Evolutionary conservation across 2,113 vertebrate genomes (phyloP), one percentile per base, ranked within the genome.

Genomic region (Cichladusa arquata): DNA sequence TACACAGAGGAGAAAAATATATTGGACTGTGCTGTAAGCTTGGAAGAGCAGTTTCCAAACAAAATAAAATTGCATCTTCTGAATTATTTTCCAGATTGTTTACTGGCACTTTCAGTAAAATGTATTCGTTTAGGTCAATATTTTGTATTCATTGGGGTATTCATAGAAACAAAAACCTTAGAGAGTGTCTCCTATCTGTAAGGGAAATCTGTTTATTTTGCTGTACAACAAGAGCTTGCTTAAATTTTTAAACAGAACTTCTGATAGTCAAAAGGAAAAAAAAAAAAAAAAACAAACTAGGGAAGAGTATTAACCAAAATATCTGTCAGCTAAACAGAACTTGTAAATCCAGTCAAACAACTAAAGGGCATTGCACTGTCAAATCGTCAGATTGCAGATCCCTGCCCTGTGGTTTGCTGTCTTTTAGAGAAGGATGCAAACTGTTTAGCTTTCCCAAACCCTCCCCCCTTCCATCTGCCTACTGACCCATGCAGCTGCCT

Each of bases 401-500:
- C 95, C 92, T 97, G 96, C 87, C 95, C 93, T 88, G 36, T 81
- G 93, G 90, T 96, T 92, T 96, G 93, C 96, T 97, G 96, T 95
- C 95, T 97, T 97, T 97, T 93, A 95, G 74, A 96, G 93, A 96
- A 96, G 47, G 83, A 88, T 76, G 92, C 89, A 96, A 95, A 97
- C 96, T 91, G 78, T 97, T 98, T 96, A 74, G 64, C 96, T 97
- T 67, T 96, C 86, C 92, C 89, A 90, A 95, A 88, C 86, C 91
- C 74, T 92, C 86, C 95, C 91, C 91, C 62, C 77, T 38, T 98
- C 97, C 97, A 97, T 98, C 97, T 98, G 97, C 92, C 95, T 97
- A 93, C 92, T 98, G 97, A 98, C 97, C 98, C 96, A 97, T 96
- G 94, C 96, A 97, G 92, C 95, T 97, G 92, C 97, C 97, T 97